These are phyloP conservation scores for Odobenus rosmarus DNA, from an alignment of 2,113 vertebrate species.

Conservation along the genomic window DNA sequence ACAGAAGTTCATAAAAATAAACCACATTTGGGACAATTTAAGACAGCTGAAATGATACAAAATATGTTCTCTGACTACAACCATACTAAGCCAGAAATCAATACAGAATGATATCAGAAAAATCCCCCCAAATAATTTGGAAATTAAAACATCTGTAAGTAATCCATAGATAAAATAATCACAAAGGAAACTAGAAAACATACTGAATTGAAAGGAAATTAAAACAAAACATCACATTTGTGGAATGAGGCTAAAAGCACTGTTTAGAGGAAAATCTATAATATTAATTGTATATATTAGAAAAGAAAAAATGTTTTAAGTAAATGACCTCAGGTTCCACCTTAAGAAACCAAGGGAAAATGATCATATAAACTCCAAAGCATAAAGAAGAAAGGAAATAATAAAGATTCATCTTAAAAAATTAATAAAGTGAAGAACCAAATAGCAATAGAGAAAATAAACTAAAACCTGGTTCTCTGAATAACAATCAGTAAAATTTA, in stretches of 20 bases:
- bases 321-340: neutral
- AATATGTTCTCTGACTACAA: neutral
- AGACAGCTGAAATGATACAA: neutral
- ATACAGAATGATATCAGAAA: neutral
- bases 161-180: neutral
- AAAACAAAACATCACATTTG: neutral
- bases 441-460: neutral
- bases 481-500: neutral
- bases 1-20: neutral
- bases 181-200: neutral
- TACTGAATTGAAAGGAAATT: neutral
- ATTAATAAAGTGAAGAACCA: neutral
- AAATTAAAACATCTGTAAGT: neutral
- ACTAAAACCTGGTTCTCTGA: neutral
- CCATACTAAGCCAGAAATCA: neutral
- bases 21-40: neutral
- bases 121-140: neutral
- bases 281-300: neutral
- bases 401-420: neutral
- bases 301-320: neutral
- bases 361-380: neutral
- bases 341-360: neutral
- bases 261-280: neutral
- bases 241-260: neutral
- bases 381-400: neutral